Percentiles rank a stretch among this genome's conserved stretches.
These are phyloP conservation scores for Diadema setosum DNA, from an alignment of 35 echinoderm and acorn worm species.

Conservation along the genomic window DNA sequence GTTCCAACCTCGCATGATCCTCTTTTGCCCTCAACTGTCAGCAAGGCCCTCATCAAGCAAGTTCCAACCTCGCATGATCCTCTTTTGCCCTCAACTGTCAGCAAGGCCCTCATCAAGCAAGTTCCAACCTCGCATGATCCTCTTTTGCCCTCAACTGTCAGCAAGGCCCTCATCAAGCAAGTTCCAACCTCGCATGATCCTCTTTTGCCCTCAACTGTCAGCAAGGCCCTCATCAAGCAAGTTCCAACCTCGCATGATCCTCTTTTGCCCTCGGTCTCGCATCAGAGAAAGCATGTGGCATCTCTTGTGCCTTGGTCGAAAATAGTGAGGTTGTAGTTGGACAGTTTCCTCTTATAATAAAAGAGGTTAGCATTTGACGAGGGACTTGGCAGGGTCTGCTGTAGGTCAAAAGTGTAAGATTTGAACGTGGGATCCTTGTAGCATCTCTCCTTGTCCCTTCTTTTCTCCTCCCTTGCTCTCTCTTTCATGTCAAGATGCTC, in stretches of 20 bases:
- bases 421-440: neutral
- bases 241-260: neutral
- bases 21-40: neutral
- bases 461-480: too few species aligned
- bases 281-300: neutral
- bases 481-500: too few species aligned
- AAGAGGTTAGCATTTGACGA: neutral
- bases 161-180: neutral
- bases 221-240: too few species aligned
- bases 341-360: slow-evolving; percentile 6
- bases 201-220: neutral
- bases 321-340: neutral
- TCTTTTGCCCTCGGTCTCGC: neutral
- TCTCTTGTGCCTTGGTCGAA: neutral
- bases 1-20: neutral
- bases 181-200: neutral
- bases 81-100: neutral
- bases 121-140: neutral
- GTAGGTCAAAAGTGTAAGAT: neutral
- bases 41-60: neutral
- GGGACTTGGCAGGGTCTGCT: neutral
- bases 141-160: neutral
- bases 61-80: neutral
- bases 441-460: neutral
- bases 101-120: neutral